Evolutionary conservation across 64 coral and sea anemone species (phyloP).

Genomic region (Trachythela sp.): DNA sequence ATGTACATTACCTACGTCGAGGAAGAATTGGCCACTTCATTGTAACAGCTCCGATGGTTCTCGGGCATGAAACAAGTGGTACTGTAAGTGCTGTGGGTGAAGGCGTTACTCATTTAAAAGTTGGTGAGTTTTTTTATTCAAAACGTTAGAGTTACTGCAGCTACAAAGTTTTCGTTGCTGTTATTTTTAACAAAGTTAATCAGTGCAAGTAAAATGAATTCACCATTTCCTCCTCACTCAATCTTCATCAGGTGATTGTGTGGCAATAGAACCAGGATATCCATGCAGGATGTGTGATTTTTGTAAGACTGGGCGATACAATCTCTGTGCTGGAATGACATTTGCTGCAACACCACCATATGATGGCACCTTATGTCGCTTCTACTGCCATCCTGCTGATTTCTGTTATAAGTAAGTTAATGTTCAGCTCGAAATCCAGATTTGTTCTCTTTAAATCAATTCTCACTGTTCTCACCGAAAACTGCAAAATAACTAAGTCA

Average conservation of each 20-base stretch:
- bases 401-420: slow-evolving; percentile 97
- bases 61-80: slow-evolving; percentile 13
- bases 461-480: no score
- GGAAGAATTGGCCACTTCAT: background rate
- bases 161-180: no score
- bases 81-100: background rate
- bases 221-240: no score
- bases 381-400: slow-evolving; percentile 78
- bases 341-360: slow-evolving; percentile 83
- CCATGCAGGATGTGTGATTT: slow-evolving; percentile 67
- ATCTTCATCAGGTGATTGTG: slow-evolving; percentile 67
- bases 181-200: no score
- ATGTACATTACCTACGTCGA: background rate
- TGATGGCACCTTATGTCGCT: slow-evolving; percentile 80
- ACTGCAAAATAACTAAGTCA: background rate
- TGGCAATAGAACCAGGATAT: slow-evolving; percentile 87
- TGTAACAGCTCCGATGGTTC: background rate
- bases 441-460: background rate
- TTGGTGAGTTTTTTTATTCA: background rate
- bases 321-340: slow-evolving; percentile 75
- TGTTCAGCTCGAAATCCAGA: background rate
- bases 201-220: no score
- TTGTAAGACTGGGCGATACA: slow-evolving; percentile 88
- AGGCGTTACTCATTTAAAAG: background rate
- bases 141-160: no score